Conservation (phyloP, 1,140 invertebrate species). For the Nasonia vitripennis region DNA sequence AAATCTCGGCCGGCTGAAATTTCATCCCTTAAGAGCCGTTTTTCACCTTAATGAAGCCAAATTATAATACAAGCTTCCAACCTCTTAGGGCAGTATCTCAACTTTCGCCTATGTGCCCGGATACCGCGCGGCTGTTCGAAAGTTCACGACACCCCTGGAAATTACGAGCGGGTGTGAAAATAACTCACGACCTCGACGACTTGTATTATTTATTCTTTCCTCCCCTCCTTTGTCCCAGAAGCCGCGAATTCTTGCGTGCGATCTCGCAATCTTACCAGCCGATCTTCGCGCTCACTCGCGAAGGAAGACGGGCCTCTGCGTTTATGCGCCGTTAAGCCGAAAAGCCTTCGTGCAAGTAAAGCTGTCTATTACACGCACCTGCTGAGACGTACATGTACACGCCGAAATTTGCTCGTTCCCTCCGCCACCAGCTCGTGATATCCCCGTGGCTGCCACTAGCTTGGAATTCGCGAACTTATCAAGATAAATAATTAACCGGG, state of each 20-base stretch:
- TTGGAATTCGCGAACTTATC: not conserved
- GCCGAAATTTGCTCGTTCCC: not conserved
- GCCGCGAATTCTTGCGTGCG: constrained; percentile 24
- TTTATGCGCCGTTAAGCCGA: constrained; percentile 3
- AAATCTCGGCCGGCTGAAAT: not conserved
- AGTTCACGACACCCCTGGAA: not conserved
- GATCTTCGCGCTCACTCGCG: not conserved
- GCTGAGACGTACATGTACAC: not conserved
- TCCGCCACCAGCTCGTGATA: constrained; percentile 1
- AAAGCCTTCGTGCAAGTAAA: constrained; percentile 24
- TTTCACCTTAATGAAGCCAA: constrained; percentile 31
- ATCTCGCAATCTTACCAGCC: not conserved
- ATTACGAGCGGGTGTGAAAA: not conserved
- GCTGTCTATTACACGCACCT: constrained; percentile 20
- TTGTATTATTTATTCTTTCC: constrained; percentile 4
- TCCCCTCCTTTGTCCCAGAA: not conserved
- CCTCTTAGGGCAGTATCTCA: not conserved
- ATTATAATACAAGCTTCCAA: constrained; percentile 12
- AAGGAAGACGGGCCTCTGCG: not conserved
- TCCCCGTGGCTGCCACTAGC: not conserved
- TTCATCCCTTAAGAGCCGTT: not conserved
- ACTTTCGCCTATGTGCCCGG: not conserved
- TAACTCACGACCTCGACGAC: not conserved
- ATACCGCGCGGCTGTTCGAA: not conserved
- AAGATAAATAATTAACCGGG: not conserved